These are phyloP conservation scores for Hypsopygia costalis DNA, from an alignment of 2,888 invertebrate species.

Conservation along the genomic window DNA sequence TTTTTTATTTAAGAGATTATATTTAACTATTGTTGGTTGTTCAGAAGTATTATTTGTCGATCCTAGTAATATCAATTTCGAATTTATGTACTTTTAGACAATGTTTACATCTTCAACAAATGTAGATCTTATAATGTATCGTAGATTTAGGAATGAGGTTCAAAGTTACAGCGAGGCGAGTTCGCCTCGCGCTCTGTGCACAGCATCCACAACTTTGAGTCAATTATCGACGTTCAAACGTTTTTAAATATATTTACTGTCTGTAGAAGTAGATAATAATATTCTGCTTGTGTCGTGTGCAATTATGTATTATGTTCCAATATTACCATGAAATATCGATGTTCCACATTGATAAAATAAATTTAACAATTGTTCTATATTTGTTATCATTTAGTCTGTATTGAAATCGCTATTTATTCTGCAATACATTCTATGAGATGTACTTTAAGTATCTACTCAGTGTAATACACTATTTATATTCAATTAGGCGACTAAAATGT, in stretches of 20 bases:
- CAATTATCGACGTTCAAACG: conserved; percentile 67
- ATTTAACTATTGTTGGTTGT: conserved; percentile 40
- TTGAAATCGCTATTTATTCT: conserved; percentile 7
- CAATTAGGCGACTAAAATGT: background rate
- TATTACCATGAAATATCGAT: conserved; percentile 25
- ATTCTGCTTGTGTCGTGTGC: conserved; percentile 55
- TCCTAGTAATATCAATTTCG: conserved; percentile 52
- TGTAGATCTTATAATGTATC: conserved; percentile 1
- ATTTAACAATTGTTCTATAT: conserved; percentile 3
- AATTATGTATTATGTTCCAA: conserved; percentile 34
- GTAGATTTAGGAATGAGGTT: conserved; percentile 22
- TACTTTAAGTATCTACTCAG: background rate
- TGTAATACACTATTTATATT: no score
- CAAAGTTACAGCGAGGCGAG: conserved; percentile 24
- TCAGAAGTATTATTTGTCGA: conserved; percentile 40
- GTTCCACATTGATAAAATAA: conserved; percentile 41
- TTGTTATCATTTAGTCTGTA: conserved; percentile 4
- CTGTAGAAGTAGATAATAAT: conserved; percentile 40
- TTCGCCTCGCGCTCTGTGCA: conserved; percentile 30
- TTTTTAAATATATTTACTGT: conserved; percentile 44
- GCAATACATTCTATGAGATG: background rate
- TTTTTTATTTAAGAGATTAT: conserved; percentile 33
- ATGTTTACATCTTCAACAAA: conserved; percentile 52
- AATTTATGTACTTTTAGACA: conserved; percentile 70
- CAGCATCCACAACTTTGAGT: conserved; percentile 42